These are phyloP conservation scores for Danaus plexippus DNA, from an alignment of 1,140 invertebrate species.

Conservation along the genomic window DNA sequence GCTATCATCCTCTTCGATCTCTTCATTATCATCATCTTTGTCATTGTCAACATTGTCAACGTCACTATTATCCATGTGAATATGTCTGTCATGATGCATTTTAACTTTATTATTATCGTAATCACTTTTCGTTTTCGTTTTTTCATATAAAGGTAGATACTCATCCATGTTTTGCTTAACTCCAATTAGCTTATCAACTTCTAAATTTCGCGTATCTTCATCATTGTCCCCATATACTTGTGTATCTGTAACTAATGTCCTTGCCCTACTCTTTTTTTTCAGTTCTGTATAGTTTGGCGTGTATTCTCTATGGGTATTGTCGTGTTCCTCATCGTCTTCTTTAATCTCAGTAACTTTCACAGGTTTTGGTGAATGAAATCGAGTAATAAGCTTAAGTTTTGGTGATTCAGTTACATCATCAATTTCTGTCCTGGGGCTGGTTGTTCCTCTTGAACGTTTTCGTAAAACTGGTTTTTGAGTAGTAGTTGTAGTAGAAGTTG, in stretches of 20 bases:
- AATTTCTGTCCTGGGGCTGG: constrained; percentile 24
- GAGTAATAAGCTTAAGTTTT: constrained; percentile 40
- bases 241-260: constrained; percentile 57
- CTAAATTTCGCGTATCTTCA: constrained; percentile 48
- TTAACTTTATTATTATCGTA: constrained; percentile 15
- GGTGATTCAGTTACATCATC: constrained; percentile 23
- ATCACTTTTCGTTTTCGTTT: constrained; percentile 26
- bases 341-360: too few species aligned
- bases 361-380: constrained; percentile 26
- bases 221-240: constrained; percentile 54
- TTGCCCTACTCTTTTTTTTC: constrained; percentile 52
- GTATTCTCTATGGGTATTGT: constrained; percentile 13
- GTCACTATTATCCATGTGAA: constrained; percentile 22
- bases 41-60: constrained; percentile 25
- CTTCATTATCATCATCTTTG: constrained; percentile 23
- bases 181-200: constrained; percentile 56
- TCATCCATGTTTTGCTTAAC: constrained; percentile 52
- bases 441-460: constrained; percentile 28
- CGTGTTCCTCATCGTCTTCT: too few species aligned
- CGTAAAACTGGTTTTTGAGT: constrained; percentile 21
- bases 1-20: constrained; percentile 26
- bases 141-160: constrained; percentile 56
- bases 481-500: constrained; percentile 19
- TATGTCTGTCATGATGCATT: constrained; percentile 12
- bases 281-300: constrained; percentile 53